Evolutionary conservation across 1,140 invertebrate genomes (phyloP), one percentile per base, ranked within the genome.

Genomic region (Pogonomyrmex barbatus): DNA sequence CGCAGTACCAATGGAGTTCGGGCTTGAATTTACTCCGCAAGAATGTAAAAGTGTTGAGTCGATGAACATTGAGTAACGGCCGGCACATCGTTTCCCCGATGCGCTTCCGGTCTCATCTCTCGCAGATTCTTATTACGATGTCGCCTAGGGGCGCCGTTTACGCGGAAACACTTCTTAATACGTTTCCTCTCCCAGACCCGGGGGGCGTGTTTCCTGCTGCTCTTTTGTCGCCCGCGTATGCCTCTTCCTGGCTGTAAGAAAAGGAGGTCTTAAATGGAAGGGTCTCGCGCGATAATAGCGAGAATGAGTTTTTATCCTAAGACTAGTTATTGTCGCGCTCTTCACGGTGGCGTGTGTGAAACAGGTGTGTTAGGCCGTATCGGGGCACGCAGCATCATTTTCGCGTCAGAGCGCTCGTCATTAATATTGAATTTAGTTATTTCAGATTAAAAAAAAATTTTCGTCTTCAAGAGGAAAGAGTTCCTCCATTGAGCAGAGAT

Each of bases 281-380:
- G 10, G n/a, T 60, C n/a, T 45, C n/a, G 33, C 65, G 86, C 90
- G 92, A 92, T 93, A 93, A 94, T 91, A 89, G 88, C 89, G n/a
- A 89, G 91, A 93, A 93, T 93, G 89, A 89, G 87, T 93, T 93
- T 88, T 79, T 91, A 78, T 88, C 92, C 91, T 78, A 88, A 77
- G 91, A 91, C 86, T 81, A 78, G 24, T 54, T 86, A n/a, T 56
- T 65, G 42, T 62, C 60, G 45, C 60, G 45, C 10, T 50, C 67
- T 77, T 50, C 50, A 10, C 56, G 56, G 1, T 9, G 24, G 58
- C 45, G 75, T 42, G 62, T 52, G 56, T 14, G 54, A 71, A 17
- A 71, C 45, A 42, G 24, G 45, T 70, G 71, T 60, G 63, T 81
- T n/a, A 70, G 62, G 50, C 62, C 30, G 42, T 33, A 17, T 50